Conservation (phyloP, 2,797 vertebrate species). For the Gadopsis bispinosus region DNA sequence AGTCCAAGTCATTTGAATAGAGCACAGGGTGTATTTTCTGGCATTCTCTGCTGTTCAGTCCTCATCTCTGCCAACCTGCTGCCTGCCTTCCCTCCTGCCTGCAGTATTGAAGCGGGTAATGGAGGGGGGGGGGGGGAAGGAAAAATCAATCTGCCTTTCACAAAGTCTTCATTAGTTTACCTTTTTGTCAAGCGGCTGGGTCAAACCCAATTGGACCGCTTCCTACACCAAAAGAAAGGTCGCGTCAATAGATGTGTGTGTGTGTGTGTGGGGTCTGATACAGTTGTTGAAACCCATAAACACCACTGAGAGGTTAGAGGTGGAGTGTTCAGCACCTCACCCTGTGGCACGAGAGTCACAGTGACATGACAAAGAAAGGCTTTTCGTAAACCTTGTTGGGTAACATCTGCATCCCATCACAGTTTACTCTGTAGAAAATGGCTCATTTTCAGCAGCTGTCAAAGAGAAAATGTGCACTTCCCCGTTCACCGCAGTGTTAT, state of each 20-base stretch:
- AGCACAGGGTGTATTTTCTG: slow-evolving; percentile 45
- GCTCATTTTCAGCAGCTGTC: slow-evolving; percentile 6
- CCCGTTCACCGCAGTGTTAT: background rate
- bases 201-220: slow-evolving; percentile 71
- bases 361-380: slow-evolving; percentile 15
- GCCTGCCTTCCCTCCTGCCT: slow-evolving; percentile 18
- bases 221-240: slow-evolving; percentile 74
- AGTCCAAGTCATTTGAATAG: slow-evolving; percentile 29
- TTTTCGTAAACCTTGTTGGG: slow-evolving; percentile 2
- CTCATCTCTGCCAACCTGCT: slow-evolving; percentile 58
- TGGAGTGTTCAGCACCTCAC: slow-evolving; percentile 17
- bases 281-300: slow-evolving; percentile 4
- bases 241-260: slow-evolving; percentile 65
- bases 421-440: background rate
- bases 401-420: background rate
- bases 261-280: slow-evolving; percentile 44
- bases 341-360: slow-evolving; percentile 6
- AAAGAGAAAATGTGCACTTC: slow-evolving; percentile 20
- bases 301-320: slow-evolving; percentile 14
- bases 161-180: slow-evolving; percentile 83
- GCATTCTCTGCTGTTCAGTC: slow-evolving; percentile 43
- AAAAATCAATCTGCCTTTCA: slow-evolving; percentile 78
- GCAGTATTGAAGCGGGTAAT: slow-evolving; percentile 29
- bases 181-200: slow-evolving; percentile 72
- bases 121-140: slow-evolving; percentile 46